Base-by-base conservation (phyloP, 1,140 invertebrate species). In the Apis dorsata region DNA sequence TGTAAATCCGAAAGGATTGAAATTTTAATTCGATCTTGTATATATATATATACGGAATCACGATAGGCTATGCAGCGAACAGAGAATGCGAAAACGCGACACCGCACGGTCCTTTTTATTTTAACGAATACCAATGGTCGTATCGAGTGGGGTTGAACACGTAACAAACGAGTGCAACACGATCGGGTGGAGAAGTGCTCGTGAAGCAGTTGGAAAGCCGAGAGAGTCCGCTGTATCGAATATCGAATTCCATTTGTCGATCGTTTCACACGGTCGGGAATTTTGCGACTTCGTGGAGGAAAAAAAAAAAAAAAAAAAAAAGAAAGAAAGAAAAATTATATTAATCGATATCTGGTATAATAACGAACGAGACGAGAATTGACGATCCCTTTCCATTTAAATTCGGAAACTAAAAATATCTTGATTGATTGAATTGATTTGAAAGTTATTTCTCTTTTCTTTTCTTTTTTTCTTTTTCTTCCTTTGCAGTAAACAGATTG, bases 141-240 rank as follows among this genome's bases (percentile, higher is more conserved):
- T 65, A 66, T 59, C 62, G 75, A 55, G 28, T 60, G 49, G 57
- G 44, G 59, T 77, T 34, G 82, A 73, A 72, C 78, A 63, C 59
- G 63, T 84, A 83, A 76, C 73, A 76, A 84, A 86, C 74, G 73
- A 28, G 51, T 80, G 59, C 73, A 59, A 74, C 78, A 74, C 28
- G 68, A 77, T 79, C 74, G 63, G 63, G 53, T 66, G 73, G 49
- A 84, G 66, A 78, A 86, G 85, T 86, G 83, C 79, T 87, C 71
- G 82, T 69, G 86, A 90, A 90, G 85, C 85, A 86, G 84, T 87
- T 87, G 85, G 72, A 66, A 55, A 63, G 82, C 51, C 71, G 53
- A 55, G 65, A 72, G 60, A 65, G 24, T 24, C 66, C 49, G 60
- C 70, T 74, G 70, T 55, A 65, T 81, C 79, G 79, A 81, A 81